Conservation (phyloP, 2,113 vertebrate species). For the Cromileptes altivelis region DNA sequence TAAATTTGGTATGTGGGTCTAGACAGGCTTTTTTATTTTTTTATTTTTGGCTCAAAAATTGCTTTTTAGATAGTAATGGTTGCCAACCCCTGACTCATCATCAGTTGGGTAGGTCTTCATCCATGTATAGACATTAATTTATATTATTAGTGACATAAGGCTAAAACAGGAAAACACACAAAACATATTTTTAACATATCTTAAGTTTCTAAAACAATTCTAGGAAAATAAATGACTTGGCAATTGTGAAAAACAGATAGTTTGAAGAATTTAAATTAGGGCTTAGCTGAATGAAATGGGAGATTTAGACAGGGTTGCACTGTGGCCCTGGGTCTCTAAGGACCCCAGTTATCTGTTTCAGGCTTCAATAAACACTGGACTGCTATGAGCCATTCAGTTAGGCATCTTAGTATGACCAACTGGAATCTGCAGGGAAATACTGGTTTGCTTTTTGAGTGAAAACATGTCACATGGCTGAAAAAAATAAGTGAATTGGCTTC, state of each 20-base stretch:
- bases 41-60: no score
- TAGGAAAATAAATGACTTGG: not conserved
- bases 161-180: no score
- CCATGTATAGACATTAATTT: no score
- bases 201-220: not conserved
- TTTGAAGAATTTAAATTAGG: not conserved
- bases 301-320: not conserved
- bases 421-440: slow-evolving; percentile 12
- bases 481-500: not conserved
- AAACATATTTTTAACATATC: not conserved
- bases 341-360: not conserved
- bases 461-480: not conserved
- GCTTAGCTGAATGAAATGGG: not conserved
- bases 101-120: no score
- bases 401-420: not conserved
- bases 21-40: no score
- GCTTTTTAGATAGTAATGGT: no score
- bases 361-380: not conserved
- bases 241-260: not conserved
- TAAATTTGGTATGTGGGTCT: no score
- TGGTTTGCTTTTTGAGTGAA: not conserved
- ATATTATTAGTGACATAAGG: no score
- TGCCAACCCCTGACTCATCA: no score
- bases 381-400: slow-evolving; percentile 7
- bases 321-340: not conserved